Base-by-base conservation (phyloP, 2,797 vertebrate species). In the Xiphophorus birchmanni region DNA sequence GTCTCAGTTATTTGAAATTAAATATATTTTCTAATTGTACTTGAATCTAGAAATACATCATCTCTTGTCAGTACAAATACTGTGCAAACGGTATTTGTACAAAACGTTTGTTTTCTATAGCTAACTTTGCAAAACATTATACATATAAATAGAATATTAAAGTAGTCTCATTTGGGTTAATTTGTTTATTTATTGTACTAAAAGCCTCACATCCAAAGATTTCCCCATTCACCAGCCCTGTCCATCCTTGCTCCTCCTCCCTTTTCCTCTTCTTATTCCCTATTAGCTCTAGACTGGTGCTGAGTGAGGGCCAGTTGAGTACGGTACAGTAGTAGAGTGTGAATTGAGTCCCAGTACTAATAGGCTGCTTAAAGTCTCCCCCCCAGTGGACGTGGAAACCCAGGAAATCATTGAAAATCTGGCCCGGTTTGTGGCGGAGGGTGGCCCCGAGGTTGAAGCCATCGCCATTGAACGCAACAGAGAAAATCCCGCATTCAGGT, bases 281-380 rank as follows among this genome's bases (percentile, higher is more conserved):
- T 92, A 96, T 96, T 96, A 93, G 95, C 95, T 96, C 95, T 97
- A 97, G 97, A 97, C 94, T 95, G 95, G 91, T 96, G 95, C 93
- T 96, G 93, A 95, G 83, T 94, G 93, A 94, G 94, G 90, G 97
- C 96, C 96, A 96, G 95, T 96, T 97, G 95, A 96, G 93, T 97
- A 97, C 96, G 92, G 85, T 95, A 92, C 94, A 92, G 87, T 95
- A 90, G 93, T 95, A 93, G 96, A 95, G 97, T 97, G 95, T 97
- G 97, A 97, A 95, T 97, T 97, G 97, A 96, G 95, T 95, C 93
- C 95, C 96, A 95, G 97, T 97, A 98, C 97, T 99, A 97, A 99
- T 97, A 97, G 97, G 95, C 96, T 98, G 96, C 97, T 98, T 98
- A 98, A 99, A 99, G 98, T 99, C 97, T 98, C 97, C 96, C 97